phyloP scores from a whole-genome alignment of 2,113 vertebrate species.

The Scolopax mira region DNA sequence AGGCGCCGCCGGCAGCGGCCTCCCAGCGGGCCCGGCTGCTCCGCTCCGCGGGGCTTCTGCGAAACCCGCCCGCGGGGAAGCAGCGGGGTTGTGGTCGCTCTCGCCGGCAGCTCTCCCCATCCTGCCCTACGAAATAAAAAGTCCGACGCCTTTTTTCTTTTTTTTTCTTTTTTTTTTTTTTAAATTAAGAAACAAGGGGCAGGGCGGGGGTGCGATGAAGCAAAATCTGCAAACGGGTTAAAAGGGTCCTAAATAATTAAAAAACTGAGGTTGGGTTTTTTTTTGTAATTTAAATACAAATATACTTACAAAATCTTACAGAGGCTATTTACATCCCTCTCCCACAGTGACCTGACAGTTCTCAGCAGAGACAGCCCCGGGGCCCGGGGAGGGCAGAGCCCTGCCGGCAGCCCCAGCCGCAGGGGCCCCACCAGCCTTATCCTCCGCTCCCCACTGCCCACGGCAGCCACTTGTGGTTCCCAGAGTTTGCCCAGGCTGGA shows the following conservation, averaged over 20 bases:
- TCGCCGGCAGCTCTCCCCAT: not conserved
- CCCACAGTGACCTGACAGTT: constrained; percentile 63
- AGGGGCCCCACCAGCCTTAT: not conserved
- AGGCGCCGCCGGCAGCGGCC: not conserved
- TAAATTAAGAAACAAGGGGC: not conserved
- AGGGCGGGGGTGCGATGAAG: not conserved
- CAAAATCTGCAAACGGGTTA: constrained; percentile 8
- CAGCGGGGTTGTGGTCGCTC: not conserved
- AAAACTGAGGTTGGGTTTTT: constrained; percentile 47
- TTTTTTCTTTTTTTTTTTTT: not conserved
- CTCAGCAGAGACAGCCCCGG: not conserved
- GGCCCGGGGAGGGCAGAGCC: not conserved
- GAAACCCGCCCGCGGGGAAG: not conserved
- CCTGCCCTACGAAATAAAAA: constrained; percentile 20
- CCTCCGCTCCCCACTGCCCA: not conserved
- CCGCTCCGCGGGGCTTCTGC: not conserved
- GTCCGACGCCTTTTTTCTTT: not conserved
- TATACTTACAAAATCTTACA: constrained; percentile 96
- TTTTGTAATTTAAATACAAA: constrained; percentile 93
- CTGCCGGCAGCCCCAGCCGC: not conserved
- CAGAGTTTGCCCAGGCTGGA: not conserved
- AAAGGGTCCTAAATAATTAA: constrained; percentile 74
- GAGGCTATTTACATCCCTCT: constrained; percentile 86
- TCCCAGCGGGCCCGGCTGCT: not conserved
- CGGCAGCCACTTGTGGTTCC: not conserved